A percentile compares a stretch with the other conserved stretches of the same genome.
Evolutionary conservation across 2,113 vertebrate genomes (phyloP).

Genomic region (Acanthisitta chloris): DNA sequence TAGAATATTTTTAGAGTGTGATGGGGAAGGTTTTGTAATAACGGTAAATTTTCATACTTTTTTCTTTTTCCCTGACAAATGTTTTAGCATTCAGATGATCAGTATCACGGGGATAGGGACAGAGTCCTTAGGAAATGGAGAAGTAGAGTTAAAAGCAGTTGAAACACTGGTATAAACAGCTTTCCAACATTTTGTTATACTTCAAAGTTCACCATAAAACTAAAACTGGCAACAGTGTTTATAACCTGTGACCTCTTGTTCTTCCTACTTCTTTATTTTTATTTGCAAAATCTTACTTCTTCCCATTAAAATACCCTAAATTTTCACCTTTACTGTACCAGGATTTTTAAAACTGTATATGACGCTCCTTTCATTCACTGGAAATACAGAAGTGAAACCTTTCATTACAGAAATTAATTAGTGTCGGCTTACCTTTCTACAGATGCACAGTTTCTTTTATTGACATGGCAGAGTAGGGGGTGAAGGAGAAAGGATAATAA

Average conservation of each 20-base stretch:
- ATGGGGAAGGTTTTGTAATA: neutral
- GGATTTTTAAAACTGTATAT: conserved; percentile 1
- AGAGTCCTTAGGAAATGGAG: neutral
- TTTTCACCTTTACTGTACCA: neutral
- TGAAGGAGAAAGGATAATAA: conserved; percentile 47
- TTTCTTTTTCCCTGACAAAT: neutral
- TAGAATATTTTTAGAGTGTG: neutral
- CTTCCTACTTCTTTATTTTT: conserved; percentile 39
- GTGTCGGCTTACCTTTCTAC: neutral
- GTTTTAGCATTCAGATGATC: neutral
- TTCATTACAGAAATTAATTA: conserved; percentile 58
- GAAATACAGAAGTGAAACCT: conserved; percentile 26
- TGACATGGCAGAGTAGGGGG: conserved; percentile 8
- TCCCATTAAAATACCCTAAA: neutral
- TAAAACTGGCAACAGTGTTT: conserved; percentile 41
- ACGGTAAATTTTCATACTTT: neutral
- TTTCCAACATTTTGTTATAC: conserved; percentile 40
- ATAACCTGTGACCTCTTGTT: conserved; percentile 35
- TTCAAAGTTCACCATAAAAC: conserved; percentile 58
- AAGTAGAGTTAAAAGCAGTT: conserved; percentile 12
- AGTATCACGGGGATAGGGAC: neutral
- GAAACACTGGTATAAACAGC: conserved; percentile 9
- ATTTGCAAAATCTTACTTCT: conserved; percentile 41
- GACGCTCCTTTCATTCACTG: neutral
- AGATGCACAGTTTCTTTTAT: conserved; percentile 35